Conservation (phyloP, 2,888 invertebrate species). For the Mayetiola destructor region DNA sequence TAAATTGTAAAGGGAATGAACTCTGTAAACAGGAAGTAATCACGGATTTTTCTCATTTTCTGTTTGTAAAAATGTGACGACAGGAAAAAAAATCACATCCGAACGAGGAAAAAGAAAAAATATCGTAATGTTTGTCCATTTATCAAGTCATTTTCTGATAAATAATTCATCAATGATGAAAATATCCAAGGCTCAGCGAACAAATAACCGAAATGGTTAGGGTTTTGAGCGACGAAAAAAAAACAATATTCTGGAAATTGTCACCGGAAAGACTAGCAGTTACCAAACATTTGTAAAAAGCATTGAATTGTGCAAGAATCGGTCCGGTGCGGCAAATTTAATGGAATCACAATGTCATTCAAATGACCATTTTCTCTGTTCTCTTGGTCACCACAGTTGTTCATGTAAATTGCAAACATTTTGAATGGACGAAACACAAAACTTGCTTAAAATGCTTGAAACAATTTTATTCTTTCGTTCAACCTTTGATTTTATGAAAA, state of each 20-base stretch:
- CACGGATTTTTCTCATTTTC: not conserved
- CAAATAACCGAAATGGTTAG: not conserved
- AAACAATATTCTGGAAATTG: not conserved
- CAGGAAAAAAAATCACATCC: not conserved
- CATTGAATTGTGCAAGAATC: not conserved
- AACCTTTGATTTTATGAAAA: constrained; percentile 6
- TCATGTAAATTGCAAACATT: not conserved
- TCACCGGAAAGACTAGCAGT: constrained; percentile 10
- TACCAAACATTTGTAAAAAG: not conserved
- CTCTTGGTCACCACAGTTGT: not conserved
- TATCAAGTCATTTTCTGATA: not conserved
- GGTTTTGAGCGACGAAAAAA: not conserved
- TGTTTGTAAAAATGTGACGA: no score
- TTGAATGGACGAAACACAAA: no score
- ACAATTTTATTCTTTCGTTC: no score
- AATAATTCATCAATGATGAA: constrained; percentile 13
- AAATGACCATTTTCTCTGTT: not conserved
- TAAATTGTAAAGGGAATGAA: not conserved
- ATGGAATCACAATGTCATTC: not conserved
- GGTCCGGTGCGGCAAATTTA: not conserved
- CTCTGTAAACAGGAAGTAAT: not conserved
- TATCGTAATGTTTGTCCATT: not conserved
- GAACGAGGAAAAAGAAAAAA: not conserved
- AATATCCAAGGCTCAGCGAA: not conserved
- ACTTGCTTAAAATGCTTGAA: not conserved